Conservation (phyloP, 2,888 invertebrate species). For the Euproctis similis region DNA sequence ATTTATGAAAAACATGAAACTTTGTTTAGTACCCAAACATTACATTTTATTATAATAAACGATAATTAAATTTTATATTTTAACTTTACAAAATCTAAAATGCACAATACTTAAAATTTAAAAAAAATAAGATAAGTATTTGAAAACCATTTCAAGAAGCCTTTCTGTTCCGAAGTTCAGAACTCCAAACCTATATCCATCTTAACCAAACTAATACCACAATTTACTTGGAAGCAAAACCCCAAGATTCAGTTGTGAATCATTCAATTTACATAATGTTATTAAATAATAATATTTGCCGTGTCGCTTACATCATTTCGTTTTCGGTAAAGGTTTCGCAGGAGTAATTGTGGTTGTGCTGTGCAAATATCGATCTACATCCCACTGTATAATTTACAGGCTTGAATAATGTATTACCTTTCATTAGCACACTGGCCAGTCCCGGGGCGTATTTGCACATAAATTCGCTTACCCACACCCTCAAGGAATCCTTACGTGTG, state of each 20-base stretch:
- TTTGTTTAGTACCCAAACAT: too few species aligned
- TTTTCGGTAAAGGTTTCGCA: constrained; percentile 46
- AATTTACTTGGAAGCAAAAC: constrained; percentile 13
- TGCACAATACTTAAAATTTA: too few species aligned
- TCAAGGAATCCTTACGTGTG: constrained; percentile 59
- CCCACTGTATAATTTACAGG: constrained; percentile 73
- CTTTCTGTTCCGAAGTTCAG: too few species aligned
- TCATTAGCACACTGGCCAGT: constrained; percentile 74
- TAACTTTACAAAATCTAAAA: too few species aligned
- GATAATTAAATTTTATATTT: too few species aligned
- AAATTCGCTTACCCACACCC: constrained; percentile 69
- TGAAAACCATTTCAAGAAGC: too few species aligned
- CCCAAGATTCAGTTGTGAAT: constrained; percentile 13
- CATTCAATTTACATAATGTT: constrained; percentile 25
- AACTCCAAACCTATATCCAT: too few species aligned
- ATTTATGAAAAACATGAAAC: too few species aligned
- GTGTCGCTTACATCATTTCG: constrained; percentile 33
- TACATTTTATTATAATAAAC: too few species aligned
- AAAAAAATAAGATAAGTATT: too few species aligned
- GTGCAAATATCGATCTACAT: constrained; percentile 75
- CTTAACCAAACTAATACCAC: constrained; percentile 3
- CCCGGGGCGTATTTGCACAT: constrained; percentile 72
- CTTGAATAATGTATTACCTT: constrained; percentile 74
- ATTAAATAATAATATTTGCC: constrained; percentile 24
- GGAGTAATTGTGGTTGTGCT: constrained; percentile 64